Evolutionary conservation across 2,888 invertebrate species (phyloP), one percentile per base, ranked within the genome.

Genomic region (Conomelus anceps): DNA sequence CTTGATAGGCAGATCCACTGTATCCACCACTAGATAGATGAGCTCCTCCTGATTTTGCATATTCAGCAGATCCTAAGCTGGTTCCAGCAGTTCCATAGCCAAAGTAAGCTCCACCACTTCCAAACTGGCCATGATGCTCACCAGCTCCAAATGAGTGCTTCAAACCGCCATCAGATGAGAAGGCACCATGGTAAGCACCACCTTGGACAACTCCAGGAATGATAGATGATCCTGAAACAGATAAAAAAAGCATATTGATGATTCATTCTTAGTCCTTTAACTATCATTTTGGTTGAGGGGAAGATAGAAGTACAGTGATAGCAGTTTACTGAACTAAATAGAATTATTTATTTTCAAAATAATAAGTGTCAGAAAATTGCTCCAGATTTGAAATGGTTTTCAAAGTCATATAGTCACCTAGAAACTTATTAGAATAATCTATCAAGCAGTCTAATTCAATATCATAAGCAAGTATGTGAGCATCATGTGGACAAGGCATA

Each of bases 151-250:
- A 23, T 4, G 11, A 20, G 17, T 22, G 41, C 41, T 34, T 34
- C 84, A 26, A 86, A 86, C 86, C 86, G 1, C 23, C 24, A 23
- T 86, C 86, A 17, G 86, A 22, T 86, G 86, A 86, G n/a, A n/a
- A 86, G 23, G 86, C 86, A 86, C 86, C 86, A 22, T 86, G 86
- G 29, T 86, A 29, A 86, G 29, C 29, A 29, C 24, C 29, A 20
- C 86, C 86, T 26, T 22, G 22, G 4, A 86, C 86, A 26, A 86
- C 88, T 22, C 90, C 90, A 23, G 88, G 23, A 1, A 90, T 22
- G 0, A 89, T 63, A 22, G 90, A 90, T 84, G 90, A 90, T 84
- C 89, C 90, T 90, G 84, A 22, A 89, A 89, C 22, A 13, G 84
- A 88, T 7, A 0, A 34, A 29, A 13, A 26, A 87, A n/a, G 86